Percentiles rank a stretch among this genome's conserved stretches.
Evolutionary conservation across 2,797 vertebrate genomes (phyloP).

Genomic region (Phrynocephalus guinanensis): DNA sequence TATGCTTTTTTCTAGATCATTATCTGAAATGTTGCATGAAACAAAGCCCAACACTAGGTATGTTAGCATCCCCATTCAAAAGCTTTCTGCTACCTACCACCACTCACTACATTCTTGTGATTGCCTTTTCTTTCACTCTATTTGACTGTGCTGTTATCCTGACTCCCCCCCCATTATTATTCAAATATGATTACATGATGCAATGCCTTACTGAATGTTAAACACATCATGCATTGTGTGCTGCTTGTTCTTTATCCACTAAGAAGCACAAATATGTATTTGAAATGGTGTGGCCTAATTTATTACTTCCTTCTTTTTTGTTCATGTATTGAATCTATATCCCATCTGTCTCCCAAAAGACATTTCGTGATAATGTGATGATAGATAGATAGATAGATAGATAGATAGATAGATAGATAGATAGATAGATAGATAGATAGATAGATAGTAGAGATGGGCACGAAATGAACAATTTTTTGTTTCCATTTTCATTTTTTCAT

Average conservation of each 20-base stretch:
- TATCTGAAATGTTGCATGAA: slow-evolving; percentile 25
- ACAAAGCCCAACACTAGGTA: not conserved
- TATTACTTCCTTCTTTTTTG: not conserved
- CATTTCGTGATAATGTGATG: too few relatives aligned
- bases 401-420: too few relatives aligned
- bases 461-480: too few relatives aligned
- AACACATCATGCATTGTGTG: not conserved
- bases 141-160: not conserved
- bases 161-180: not conserved
- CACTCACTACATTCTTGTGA: not conserved
- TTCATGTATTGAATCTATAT: not conserved
- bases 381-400: too few relatives aligned
- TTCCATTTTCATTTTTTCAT: too few relatives aligned
- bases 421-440: too few relatives aligned
- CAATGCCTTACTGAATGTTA: not conserved
- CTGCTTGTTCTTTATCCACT: not conserved
- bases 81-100: not conserved
- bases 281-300: not conserved
- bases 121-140: not conserved
- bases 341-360: not conserved
- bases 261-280: not conserved
- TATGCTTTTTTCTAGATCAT: not conserved
- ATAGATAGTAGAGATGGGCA: too few relatives aligned
- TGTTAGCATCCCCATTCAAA: not conserved
- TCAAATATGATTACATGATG: slow-evolving; percentile 9